These are phyloP conservation scores for Melanotaenia duboulayi DNA, from an alignment of 2,113 vertebrate species.

Conservation along the genomic window DNA sequence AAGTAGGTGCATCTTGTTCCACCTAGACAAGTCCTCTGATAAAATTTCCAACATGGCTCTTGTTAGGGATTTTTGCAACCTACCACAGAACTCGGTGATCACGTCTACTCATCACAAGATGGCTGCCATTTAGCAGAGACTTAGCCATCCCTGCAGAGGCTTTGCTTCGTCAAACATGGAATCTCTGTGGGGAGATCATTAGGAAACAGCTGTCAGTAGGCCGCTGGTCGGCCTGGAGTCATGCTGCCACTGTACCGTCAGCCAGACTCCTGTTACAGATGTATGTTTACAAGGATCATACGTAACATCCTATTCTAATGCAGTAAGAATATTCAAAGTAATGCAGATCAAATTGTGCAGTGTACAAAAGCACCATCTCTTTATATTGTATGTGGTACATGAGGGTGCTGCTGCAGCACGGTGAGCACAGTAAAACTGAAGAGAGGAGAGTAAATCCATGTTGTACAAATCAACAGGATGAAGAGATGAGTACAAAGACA, in stretches of 20 bases:
- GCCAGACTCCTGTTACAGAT: conserved; percentile 26
- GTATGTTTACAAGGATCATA: conserved; percentile 28
- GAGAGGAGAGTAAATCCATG: background rate
- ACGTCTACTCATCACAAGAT: conserved; percentile 17
- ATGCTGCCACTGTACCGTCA: conserved; percentile 33
- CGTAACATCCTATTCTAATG: background rate
- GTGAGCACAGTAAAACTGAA: background rate
- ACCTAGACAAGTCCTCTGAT: no score
- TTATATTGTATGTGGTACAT: background rate
- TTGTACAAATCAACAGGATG: background rate
- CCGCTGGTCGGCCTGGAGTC: conserved; percentile 53
- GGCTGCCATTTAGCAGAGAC: conserved; percentile 3
- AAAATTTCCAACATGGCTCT: no score
- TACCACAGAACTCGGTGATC: no score
- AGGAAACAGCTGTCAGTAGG: conserved; percentile 51
- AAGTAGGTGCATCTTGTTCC: no score
- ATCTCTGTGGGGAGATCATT: conserved; percentile 59
- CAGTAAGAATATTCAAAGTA: background rate
- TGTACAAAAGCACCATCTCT: background rate
- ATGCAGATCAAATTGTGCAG: background rate
- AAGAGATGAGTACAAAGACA: background rate
- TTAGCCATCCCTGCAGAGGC: conserved; percentile 1
- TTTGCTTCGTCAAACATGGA: conserved; percentile 27
- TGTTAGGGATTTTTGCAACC: no score
- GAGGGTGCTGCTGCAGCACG: background rate